Evolutionary conservation across 1,140 invertebrate genomes (phyloP), one percentile per base, ranked within the genome.

Genomic region (Drosophila funebris): DNA sequence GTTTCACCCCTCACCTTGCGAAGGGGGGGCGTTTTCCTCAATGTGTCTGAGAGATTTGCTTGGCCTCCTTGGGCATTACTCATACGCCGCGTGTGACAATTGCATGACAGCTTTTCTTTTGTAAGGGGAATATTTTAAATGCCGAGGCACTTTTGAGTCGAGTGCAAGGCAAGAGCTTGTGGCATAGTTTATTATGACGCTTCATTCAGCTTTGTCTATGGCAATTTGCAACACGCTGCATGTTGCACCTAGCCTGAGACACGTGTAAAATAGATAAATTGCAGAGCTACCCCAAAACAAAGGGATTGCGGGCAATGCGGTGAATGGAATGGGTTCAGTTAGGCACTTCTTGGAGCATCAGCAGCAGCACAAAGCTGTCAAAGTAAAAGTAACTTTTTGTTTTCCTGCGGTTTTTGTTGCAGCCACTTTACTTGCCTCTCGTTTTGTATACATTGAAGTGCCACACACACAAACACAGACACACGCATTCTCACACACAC

Each of bases 41-140:
- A 36, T 9, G 9, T 36, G 33, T 13, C 33, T 36, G 2, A n/a
- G 44, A 58, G 78, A 77, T 74, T 67, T 77, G 39, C 31, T 54
- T 52, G 41, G 50, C 46, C 33, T 18, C n/a, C 56, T 62, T 36
- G 53, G 62, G 62, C 73, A 76, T 85, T 73, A 62, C 82, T 87
- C 78, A 87, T 85, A 66, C 74, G 78, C 78, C 74, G 41, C 44
- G 64, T 76, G 70, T 75, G 82, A 82, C 82, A 88, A 82, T 85
- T 78, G 83, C 50, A 31, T 50, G 33, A 39, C 27, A 22, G 48
- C 73, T 73, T 73, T 48, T 52, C 57, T 41, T 62, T 58, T 63
- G 44, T 48, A 22, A 22, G 39, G 8, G 20, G 44, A 48, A 50
- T 53, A 41, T 68, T 41, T 60, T 68, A 68, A 68, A 68, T 44